Percentiles rank a stretch among this genome's conserved stretches.
Conservation (phyloP, 2,797 vertebrate genomes). For the Craterocephalus amniculus region DNA sequence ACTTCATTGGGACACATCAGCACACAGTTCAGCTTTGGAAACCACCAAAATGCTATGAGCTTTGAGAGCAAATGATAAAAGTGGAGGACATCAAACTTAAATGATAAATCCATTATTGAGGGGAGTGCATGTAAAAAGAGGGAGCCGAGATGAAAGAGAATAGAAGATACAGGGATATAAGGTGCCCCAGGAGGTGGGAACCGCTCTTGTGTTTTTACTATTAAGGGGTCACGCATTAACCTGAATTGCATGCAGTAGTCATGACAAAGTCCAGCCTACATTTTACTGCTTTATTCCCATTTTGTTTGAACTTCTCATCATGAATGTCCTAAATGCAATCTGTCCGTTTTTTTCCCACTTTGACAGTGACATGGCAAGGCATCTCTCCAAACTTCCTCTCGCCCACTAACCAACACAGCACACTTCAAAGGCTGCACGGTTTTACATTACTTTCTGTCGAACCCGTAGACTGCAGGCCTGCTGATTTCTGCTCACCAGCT, state of each 20-base stretch:
- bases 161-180: conserved; percentile 45
- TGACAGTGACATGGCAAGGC: conserved; percentile 21
- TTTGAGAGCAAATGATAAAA: conserved; percentile 49
- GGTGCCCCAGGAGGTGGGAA: conserved; percentile 40
- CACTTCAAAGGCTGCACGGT: conserved; percentile 21
- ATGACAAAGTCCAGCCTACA: conserved; percentile 6
- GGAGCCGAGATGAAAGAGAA: conserved; percentile 63
- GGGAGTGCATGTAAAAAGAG: conserved; percentile 51
- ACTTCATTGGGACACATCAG: conserved; percentile 29
- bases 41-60: conserved; percentile 23
- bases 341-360: conserved; percentile 15
- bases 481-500: conserved; percentile 35
- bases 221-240: conserved; percentile 23
- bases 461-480: conserved; percentile 20
- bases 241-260: conserved; percentile 18
- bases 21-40: conserved; percentile 26
- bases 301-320: conserved; percentile 26
- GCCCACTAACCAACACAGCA: neutral
- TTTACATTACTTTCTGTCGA: conserved; percentile 24
- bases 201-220: conserved; percentile 33
- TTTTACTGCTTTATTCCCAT: neutral
- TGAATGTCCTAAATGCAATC: conserved; percentile 27
- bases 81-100: conserved; percentile 60
- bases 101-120: conserved; percentile 69
- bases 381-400: conserved; percentile 14